Percentiles rank a stretch among this genome's conserved stretches.
Evolutionary conservation across 2,797 vertebrate genomes (phyloP).

Genomic region (Onychomys torridus): DNA sequence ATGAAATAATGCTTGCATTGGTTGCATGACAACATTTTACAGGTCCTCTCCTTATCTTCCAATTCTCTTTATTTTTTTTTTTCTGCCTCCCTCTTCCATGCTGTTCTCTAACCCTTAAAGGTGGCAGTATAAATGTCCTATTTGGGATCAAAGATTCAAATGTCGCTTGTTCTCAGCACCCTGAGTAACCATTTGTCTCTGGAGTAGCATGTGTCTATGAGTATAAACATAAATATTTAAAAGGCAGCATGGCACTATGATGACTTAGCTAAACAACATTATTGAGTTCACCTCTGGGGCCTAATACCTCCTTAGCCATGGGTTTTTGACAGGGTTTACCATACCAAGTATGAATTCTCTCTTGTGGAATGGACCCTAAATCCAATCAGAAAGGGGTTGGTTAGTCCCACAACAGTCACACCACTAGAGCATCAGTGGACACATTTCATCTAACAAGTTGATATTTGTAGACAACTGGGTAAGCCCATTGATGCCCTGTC

Average conservation of each 20-base stretch:
- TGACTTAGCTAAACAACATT: neutral
- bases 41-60: neutral
- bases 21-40: neutral
- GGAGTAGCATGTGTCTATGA: neutral
- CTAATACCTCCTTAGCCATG: neutral
- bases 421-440: neutral
- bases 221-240: neutral
- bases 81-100: too few relatives aligned
- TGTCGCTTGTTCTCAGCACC: neutral
- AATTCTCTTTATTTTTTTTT: neutral
- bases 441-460: too few relatives aligned
- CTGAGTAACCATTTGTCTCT: neutral
- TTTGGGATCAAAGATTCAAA: neutral
- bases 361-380: neutral
- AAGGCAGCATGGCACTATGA: neutral
- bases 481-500: neutral
- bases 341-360: neutral
- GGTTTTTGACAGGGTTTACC: neutral
- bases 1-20: neutral
- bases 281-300: neutral
- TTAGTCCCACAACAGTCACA: neutral
- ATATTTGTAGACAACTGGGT: neutral
- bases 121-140: too few relatives aligned
- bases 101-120: neutral
- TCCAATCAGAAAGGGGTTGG: neutral